These are phyloP conservation scores for Drosophila rubida DNA, from an alignment of 2,888 invertebrate genomes.

Conservation along the genomic window DNA sequence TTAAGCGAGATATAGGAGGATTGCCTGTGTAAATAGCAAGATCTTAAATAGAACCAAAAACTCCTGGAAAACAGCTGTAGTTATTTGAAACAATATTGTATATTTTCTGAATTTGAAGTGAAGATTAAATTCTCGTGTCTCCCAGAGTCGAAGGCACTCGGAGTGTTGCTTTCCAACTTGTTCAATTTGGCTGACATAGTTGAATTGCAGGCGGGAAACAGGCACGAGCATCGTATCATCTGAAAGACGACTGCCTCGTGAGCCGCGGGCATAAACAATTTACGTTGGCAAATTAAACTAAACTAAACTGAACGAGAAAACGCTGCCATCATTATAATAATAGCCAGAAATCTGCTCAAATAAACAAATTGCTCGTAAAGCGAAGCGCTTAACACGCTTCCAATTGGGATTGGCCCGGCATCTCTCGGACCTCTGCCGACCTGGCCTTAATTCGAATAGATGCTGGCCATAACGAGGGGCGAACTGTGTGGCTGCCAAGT, in stretches of 20 bases:
- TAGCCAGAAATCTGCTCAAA: slow-evolving; percentile 59
- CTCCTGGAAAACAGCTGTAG: no score
- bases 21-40: no score
- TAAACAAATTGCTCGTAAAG: slow-evolving; percentile 60
- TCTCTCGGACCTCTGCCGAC: not conserved
- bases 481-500: slow-evolving; percentile 5
- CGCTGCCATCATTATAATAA: slow-evolving; percentile 69
- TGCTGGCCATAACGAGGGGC: not conserved
- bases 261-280: slow-evolving; percentile 48
- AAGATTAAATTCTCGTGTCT: no score
- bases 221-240: slow-evolving; percentile 8
- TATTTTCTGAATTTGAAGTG: no score
- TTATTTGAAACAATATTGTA: no score
- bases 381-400: slow-evolving; percentile 71
- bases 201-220: slow-evolving; percentile 18
- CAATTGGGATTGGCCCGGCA: slow-evolving; percentile 64
- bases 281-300: slow-evolving; percentile 29
- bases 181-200: slow-evolving; percentile 40
- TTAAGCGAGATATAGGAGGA: no score
- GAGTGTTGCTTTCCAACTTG: not conserved
- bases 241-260: slow-evolving; percentile 21
- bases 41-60: no score
- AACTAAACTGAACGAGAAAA: slow-evolving; percentile 19
- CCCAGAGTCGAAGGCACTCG: not conserved
- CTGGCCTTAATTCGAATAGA: not conserved